Percentiles rank a stretch among this genome's conserved stretches.
phyloP scores from a whole-genome alignment of 2,888 invertebrate species.

The Nemapogon koenigi region DNA sequence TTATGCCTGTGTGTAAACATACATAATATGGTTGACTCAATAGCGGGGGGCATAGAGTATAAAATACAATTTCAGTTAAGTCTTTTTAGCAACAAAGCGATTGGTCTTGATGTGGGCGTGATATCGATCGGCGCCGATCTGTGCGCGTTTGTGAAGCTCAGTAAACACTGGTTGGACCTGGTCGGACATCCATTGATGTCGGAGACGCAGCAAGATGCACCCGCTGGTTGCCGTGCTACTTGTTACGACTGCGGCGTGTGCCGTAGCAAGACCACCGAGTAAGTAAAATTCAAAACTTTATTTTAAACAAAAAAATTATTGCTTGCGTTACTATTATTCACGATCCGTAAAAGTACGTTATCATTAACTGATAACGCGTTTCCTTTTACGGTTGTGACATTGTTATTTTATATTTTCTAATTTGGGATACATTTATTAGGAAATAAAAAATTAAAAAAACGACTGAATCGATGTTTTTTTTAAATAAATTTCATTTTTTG shows the following conservation, averaged over 20 bases:
- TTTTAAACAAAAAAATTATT: not conserved
- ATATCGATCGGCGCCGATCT: constrained; percentile 55
- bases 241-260: constrained; percentile 29
- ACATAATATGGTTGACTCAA: no score
- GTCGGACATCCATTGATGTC: not conserved
- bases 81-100: not conserved
- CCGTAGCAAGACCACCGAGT: constrained; percentile 21
- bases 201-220: constrained; percentile 27
- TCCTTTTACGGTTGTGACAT: not conserved
- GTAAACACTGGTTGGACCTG: constrained; percentile 7
- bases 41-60: no score
- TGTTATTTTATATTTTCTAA: not conserved
- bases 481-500: no score
- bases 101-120: constrained; percentile 45
- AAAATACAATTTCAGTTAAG: no score
- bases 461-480: no score
- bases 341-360: not conserved
- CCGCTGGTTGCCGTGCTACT: constrained; percentile 28
- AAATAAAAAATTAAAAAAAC: not conserved
- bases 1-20: no score
- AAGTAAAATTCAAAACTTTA: not conserved
- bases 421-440: no score
- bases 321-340: not conserved
- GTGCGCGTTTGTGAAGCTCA: constrained; percentile 21
- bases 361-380: not conserved